Base-by-base conservation (phyloP, 2,888 invertebrate genomes). In the Zootermopsis nevadensis region DNA sequence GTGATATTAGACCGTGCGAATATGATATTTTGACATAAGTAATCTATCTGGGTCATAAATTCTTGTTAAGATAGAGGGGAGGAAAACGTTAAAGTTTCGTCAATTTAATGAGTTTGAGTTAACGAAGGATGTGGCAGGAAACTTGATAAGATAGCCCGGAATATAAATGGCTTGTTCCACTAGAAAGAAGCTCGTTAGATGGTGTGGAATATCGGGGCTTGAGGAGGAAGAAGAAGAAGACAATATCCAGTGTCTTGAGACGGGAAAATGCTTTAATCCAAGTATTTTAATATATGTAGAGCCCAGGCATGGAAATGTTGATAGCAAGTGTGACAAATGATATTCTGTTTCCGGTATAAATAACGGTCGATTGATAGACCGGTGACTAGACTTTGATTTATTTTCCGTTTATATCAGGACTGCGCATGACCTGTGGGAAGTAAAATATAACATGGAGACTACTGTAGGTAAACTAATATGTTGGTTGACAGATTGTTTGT, bases 11-110 rank as follows among this genome's bases (percentile, higher is more conserved):
- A 24, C 35, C n/a, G 7, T n/a, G 60, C 10, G 79, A 80, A 83
- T 83, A 53, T 83, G 83, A 83, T 83, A 83, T 83, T 83, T 80
- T 83, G 83, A 72, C 83, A 83, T 77, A 74, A n/a, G 83, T 83
- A 83, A 83, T 83, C 83, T 83, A 83, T 83, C 53, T 77, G 83
- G 77, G 77, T 77, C 83, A 82, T 83, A 83, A 83, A 83, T 83
- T 82, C 83, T 81, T 81, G 81, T 81, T 81, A 77, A 81, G 81
- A 66, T 35, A 83, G 74, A 33, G 69, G 33, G 69, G 69, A 30
- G 22, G 69, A 69, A 33, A 77, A 82, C 69, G 80, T 80, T 66
- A 83, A 83, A 83, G 53, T 83, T 80, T 83, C 83, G 83, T 83
- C 83, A 81, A 83, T 83, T 81, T 81, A 83, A 81, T 77, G 83